Conservation (phyloP, 2,113 vertebrate species). For the Dicrurus megarhynchus region DNA sequence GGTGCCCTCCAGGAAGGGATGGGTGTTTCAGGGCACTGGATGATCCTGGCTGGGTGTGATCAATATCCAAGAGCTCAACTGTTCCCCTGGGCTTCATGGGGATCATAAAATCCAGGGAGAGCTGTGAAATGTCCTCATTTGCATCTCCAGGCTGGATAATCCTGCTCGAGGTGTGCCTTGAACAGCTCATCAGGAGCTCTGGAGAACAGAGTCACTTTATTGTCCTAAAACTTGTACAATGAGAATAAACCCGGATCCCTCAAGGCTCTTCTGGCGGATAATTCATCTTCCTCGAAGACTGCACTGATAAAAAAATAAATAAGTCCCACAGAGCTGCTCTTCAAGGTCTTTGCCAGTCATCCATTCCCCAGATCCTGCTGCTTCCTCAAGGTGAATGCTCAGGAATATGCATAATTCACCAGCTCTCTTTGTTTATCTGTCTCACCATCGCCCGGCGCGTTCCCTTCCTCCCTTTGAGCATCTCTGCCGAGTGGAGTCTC, state of each 20-base stretch:
- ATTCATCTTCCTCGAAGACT: neutral
- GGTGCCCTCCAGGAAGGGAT: neutral
- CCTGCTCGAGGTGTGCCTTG: neutral
- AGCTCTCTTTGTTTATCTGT: neutral
- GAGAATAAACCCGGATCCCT: neutral
- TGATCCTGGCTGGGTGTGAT: neutral
- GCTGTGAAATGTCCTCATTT: neutral
- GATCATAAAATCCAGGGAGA: neutral
- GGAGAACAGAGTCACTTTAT: neutral
- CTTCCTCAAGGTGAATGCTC: neutral
- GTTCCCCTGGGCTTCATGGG: neutral
- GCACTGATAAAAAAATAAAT: neutral
- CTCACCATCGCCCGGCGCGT: neutral
- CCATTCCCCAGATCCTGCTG: neutral
- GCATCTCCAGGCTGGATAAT: neutral
- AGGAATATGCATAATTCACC: neutral
- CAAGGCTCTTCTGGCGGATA: neutral
- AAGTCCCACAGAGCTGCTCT: neutral
- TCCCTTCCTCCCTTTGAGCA: neutral
- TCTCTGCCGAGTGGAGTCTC: neutral
- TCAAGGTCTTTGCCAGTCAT: neutral
- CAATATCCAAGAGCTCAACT: neutral
- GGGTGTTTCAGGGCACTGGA: neutral
- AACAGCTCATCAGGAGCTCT: neutral
- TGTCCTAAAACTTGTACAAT: neutral